Evolutionary conservation across 2,888 invertebrate genomes (phyloP).

Genomic region (Ceraclea dissimilis): DNA sequence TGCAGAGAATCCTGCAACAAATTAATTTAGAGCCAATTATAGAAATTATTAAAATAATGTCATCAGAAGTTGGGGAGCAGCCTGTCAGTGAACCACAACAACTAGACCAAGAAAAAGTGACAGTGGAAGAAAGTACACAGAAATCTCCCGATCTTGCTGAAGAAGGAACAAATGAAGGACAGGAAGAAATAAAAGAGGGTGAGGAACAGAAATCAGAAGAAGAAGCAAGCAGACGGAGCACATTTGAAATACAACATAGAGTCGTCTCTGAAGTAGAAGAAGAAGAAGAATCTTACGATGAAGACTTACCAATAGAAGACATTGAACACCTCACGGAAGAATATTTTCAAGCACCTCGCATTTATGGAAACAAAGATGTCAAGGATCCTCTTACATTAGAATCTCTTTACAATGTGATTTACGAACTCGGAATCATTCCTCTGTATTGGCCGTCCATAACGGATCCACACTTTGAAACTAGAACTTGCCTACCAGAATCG

Average conservation of each 20-base stretch:
- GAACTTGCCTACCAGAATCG: constrained; percentile 53
- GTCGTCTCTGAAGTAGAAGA: neutral
- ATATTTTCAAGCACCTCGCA: constrained; percentile 31
- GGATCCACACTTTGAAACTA: constrained; percentile 49
- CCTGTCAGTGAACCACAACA: no score
- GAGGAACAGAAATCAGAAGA: neutral
- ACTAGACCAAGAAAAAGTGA: no score
- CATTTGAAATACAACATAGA: neutral
- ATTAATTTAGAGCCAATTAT: no score
- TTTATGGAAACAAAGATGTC: constrained; percentile 36
- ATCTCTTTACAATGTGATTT: constrained; percentile 51
- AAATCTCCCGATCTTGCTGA: no score
- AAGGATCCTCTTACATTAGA: constrained; percentile 42
- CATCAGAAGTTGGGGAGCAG: no score
- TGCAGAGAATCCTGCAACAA: no score
- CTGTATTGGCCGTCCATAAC: constrained; percentile 56
- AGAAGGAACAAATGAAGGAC: no score
- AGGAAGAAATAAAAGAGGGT: no score
- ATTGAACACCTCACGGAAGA: constrained; percentile 1
- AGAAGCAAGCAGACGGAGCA: neutral
- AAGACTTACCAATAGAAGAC: constrained; percentile 11
- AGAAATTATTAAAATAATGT: no score
- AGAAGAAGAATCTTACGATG: neutral
- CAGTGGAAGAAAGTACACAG: no score
- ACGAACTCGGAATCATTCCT: constrained; percentile 54